Evolutionary conservation across 2,888 invertebrate species (phyloP).

Genomic region (Hirtodrosophila histrioides): DNA sequence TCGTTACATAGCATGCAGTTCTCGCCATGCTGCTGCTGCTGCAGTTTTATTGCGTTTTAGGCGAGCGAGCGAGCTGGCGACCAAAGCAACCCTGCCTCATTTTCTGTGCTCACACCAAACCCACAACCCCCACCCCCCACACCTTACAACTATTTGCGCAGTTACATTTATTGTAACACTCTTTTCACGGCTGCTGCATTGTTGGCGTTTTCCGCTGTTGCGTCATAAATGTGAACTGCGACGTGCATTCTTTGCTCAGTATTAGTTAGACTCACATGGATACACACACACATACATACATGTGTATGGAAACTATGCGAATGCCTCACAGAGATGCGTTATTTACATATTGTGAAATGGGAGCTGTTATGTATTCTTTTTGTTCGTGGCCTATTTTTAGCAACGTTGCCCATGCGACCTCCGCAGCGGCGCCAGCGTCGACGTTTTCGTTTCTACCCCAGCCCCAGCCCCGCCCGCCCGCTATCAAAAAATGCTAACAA

Average conservation of each 20-base stretch:
- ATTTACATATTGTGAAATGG: conserved; percentile 55
- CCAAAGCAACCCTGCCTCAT: conserved; percentile 62
- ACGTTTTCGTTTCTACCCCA: conserved; percentile 4
- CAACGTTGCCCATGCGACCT: conserved; percentile 49
- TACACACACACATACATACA: background rate
- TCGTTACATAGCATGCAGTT: conserved; percentile 53
- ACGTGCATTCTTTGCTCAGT: conserved; percentile 20
- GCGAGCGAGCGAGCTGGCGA: conserved; percentile 16
- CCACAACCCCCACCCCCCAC: conserved; percentile 12
- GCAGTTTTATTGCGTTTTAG: conserved; percentile 78
- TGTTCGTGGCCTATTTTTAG: conserved; percentile 76
- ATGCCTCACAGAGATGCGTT: conserved; percentile 30
- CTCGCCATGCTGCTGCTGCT: conserved; percentile 51
- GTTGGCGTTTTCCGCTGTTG: conserved; percentile 59
- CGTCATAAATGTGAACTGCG: conserved; percentile 52
- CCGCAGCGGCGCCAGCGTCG: conserved; percentile 45
- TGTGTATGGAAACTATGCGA: conserved; percentile 17
- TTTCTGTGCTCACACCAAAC: conserved; percentile 41
- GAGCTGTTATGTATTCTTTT: conserved; percentile 48
- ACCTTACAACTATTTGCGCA: conserved; percentile 65
- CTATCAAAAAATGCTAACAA: conserved; percentile 44
- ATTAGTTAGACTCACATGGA: background rate
- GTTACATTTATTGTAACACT: conserved; percentile 60
- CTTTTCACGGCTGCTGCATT: conserved; percentile 29
- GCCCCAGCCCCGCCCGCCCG: conserved; percentile 21